Evolutionary conservation across 1,140 invertebrate species (phyloP).

Genomic region (Vanessa tameamea): DNA sequence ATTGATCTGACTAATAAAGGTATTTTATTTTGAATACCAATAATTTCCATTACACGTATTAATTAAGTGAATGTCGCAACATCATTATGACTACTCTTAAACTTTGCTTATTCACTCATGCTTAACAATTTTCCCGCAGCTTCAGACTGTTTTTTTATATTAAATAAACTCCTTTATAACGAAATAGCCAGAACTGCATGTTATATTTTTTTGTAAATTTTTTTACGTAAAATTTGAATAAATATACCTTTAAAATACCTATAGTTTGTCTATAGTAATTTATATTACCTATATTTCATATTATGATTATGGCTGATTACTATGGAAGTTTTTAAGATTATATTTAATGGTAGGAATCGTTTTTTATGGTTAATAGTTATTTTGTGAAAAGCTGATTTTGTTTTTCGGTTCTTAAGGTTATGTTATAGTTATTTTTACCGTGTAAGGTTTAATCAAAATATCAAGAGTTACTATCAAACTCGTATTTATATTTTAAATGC

Average conservation of each 20-base stretch:
- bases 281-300: no score
- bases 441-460: no score
- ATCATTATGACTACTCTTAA: not conserved
- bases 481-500: slow-evolving; percentile 1
- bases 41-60: slow-evolving; percentile 12
- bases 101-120: slow-evolving; percentile 3
- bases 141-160: slow-evolving; percentile 15
- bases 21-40: slow-evolving; percentile 8
- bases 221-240: no score
- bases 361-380: no score
- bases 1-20: slow-evolving; percentile 18
- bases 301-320: no score
- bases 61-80: slow-evolving; percentile 9
- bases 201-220: no score
- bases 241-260: not conserved
- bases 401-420: no score
- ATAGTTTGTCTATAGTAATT: no score
- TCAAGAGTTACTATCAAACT: not conserved
- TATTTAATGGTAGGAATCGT: no score
- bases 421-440: no score
- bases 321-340: no score
- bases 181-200: not conserved
- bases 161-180: slow-evolving; percentile 9
- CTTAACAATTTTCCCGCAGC: slow-evolving; percentile 13
- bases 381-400: no score